phyloP scores from a whole-genome alignment of 2,113 vertebrate genomes.

The Axis porcinus region DNA sequence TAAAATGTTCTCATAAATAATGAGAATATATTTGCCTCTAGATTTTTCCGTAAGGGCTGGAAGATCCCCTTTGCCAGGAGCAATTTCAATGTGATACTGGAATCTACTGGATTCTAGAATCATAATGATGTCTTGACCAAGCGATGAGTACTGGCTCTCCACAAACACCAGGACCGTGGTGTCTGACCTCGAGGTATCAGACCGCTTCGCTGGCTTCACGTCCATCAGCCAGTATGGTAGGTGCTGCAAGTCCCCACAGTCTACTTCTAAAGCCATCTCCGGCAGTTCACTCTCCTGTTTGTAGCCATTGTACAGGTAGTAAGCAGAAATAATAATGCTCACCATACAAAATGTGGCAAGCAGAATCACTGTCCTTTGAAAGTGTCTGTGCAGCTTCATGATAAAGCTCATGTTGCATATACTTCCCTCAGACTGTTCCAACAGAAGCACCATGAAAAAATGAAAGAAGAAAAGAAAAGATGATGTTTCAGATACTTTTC shows the following conservation, averaged over 20 bases:
- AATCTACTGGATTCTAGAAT: conserved; percentile 85
- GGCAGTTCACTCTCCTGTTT: conserved; percentile 83
- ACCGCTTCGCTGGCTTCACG: conserved; percentile 69
- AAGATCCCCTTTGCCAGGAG: conserved; percentile 84
- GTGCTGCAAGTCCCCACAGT: conserved; percentile 79
- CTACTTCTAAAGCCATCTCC: conserved; percentile 77
- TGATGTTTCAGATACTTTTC: conserved; percentile 64
- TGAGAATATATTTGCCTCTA: conserved; percentile 83
- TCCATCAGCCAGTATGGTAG: conserved; percentile 72
- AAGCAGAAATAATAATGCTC: conserved; percentile 86
- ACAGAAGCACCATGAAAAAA: conserved; percentile 70
- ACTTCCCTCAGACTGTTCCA: conserved; percentile 61
- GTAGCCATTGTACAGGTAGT: conserved; percentile 85
- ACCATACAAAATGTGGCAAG: conserved; percentile 85
- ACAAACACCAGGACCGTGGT: conserved; percentile 85
- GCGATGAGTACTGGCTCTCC: conserved; percentile 85
- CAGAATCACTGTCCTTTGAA: conserved; percentile 85
- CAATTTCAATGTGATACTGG: conserved; percentile 84
- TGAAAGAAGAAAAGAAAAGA: conserved; percentile 5
- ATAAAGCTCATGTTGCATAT: conserved; percentile 82
- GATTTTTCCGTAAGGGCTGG: conserved; percentile 82
- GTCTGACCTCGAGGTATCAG: conserved; percentile 77
- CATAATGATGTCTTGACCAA: conserved; percentile 86
- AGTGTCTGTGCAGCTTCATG: conserved; percentile 86
- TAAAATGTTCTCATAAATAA: conserved; percentile 86